Percentiles rank a stretch among this genome's conserved stretches.
Evolutionary conservation across 1,140 invertebrate genomes (phyloP).

Genomic region (Eumeta japonica): DNA sequence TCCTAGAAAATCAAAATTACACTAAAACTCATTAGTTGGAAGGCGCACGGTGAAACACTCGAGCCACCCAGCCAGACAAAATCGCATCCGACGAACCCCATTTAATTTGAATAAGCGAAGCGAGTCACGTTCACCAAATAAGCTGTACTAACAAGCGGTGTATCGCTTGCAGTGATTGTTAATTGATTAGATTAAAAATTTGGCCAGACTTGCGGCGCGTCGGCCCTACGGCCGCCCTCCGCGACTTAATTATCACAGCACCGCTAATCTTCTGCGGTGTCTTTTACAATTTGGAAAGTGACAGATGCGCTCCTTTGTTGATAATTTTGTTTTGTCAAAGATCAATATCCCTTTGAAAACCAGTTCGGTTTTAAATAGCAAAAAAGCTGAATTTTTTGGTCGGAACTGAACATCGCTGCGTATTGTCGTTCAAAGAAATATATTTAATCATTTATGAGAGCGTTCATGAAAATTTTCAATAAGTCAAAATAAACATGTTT

Average conservation of each 20-base stretch:
- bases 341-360: no score
- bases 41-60: no score
- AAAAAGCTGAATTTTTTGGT: no score
- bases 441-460: no score
- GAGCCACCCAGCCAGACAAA: constrained; percentile 36
- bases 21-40: no score
- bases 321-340: no score
- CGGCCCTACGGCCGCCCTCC: constrained; percentile 29
- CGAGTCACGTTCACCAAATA: constrained; percentile 45
- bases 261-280: constrained; percentile 38
- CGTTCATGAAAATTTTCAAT: no score
- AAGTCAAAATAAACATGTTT: no score
- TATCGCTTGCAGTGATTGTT: constrained; percentile 57
- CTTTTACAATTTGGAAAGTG: constrained; percentile 45
- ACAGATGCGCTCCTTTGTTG: constrained; percentile 25
- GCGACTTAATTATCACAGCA: constrained; percentile 40
- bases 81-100: constrained; percentile 37
- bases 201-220: constrained; percentile 39
- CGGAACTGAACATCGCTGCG: no score
- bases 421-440: no score
- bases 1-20: no score
- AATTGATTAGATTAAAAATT: constrained; percentile 58
- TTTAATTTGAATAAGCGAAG: constrained; percentile 37
- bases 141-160: constrained; percentile 36
- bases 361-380: no score